Evolutionary conservation across 2,113 vertebrate genomes (phyloP).

Genomic region (Excalfactoria chinensis): DNA sequence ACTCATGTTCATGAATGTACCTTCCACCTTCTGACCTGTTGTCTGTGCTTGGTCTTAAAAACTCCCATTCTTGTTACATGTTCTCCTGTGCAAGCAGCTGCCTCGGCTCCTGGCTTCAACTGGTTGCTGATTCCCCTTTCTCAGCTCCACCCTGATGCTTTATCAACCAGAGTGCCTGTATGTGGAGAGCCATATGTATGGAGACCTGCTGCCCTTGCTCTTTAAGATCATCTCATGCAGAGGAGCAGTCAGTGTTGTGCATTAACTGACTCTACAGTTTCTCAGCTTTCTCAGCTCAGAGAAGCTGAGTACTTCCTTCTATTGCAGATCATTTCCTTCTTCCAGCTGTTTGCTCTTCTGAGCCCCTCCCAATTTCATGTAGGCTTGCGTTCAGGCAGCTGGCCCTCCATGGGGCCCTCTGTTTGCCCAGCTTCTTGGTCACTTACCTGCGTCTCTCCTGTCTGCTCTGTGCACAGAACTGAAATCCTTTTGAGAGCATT

Average conservation of each 20-base stretch:
- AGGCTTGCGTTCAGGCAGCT: rapidly evolving
- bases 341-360: neutral
- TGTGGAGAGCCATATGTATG: neutral
- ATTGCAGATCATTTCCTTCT: neutral
- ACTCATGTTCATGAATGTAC: neutral
- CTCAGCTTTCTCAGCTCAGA: neutral
- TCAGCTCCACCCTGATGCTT: neutral
- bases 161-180: neutral
- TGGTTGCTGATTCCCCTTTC: neutral
- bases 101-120: neutral
- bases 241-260: neutral
- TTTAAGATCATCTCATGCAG: neutral
- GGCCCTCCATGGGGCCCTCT: neutral
- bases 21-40: neutral
- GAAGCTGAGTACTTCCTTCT: neutral
- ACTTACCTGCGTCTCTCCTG: neutral
- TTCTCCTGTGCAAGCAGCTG: neutral
- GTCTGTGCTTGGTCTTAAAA: neutral
- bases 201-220: neutral
- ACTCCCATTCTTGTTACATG: neutral
- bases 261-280: neutral
- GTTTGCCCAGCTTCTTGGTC: rapidly evolving
- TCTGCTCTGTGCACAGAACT: neutral
- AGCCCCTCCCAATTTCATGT: neutral
- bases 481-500: neutral